Evolutionary conservation across 2,113 vertebrate genomes (phyloP), one percentile per base, ranked within the genome.

Genomic region (Cololabis saira): DNA sequence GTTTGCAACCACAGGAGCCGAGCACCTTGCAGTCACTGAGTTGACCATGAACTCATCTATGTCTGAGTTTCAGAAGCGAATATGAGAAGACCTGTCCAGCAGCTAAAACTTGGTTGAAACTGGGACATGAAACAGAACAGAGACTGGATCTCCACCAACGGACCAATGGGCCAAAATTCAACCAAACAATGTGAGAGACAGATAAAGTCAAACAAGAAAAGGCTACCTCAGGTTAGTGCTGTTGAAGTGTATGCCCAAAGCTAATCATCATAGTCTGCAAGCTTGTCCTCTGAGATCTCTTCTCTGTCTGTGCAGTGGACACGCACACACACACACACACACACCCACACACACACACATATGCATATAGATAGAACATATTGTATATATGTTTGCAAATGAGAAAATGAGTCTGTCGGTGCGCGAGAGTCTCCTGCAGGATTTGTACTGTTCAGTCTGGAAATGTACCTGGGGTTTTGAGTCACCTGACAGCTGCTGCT

Each of bases 361-460:
- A n/a, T n/a, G n/a, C n/a, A n/a, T n/a, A n/a, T n/a, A n/a, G n/a
- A n/a, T n/a, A n/a, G n/a, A n/a, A n/a, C n/a, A n/a, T n/a, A n/a
- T n/a, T n/a, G n/a, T n/a, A n/a, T n/a, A n/a, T n/a, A n/a, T n/a
- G n/a, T n/a, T n/a, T n/a, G n/a, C 24, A 27, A 27, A 27, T 27
- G 24, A 27, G 5, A 37, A 11, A 4, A 37, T 37, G 10, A 9
- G 5, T 21, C 9, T 27, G 24, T 27, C 24, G 3, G 5, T 56
- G 52, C 62, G 55, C 17, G 16, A 45, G 57, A 70, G 74, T 83
- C 74, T 75, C 59, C 62, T 69, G 61, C 66, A 74, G 74, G 82
- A 87, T 87, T 78, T 82, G 64, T 61, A 72, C 76, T 63, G 76
- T 82, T 85, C 53, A 37, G 17, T 52, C 24, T 80, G 81, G 80